A percentile compares a stretch with the other conserved stretches of the same genome.
These are phyloP conservation scores for Mimachlamys varia DNA, from an alignment of 2,888 invertebrate species.

Conservation along the genomic window DNA sequence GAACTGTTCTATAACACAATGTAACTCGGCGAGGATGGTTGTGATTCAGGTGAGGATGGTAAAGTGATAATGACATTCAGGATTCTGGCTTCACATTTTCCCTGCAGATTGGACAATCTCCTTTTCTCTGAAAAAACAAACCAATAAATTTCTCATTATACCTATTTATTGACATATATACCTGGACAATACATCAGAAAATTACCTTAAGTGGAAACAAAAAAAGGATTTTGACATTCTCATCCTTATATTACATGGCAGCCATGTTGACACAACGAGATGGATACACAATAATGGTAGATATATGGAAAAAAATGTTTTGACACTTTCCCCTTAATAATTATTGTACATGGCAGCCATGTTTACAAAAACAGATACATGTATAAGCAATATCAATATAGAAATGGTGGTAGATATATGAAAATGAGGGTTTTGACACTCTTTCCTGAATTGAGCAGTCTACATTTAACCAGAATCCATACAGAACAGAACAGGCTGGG, in stretches of 20 bases:
- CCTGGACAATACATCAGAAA: too few species aligned
- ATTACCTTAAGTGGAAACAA: background rate
- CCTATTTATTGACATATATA: too few species aligned
- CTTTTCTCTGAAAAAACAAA: conserved; percentile 67
- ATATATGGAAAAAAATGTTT: background rate
- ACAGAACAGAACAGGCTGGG: too few species aligned
- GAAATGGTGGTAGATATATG: too few species aligned
- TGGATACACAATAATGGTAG: background rate
- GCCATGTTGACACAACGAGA: background rate
- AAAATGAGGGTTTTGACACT: background rate
- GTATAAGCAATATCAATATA: too few species aligned
- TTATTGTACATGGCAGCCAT: background rate
- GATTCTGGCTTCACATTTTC: conserved; percentile 45
- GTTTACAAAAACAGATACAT: background rate
- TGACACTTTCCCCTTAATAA: background rate
- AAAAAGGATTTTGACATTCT: background rate
- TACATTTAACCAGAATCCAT: too few species aligned
- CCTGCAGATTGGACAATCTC: conserved; percentile 67
- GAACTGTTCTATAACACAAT: background rate
- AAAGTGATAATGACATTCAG: background rate
- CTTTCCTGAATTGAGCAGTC: too few species aligned
- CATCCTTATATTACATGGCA: background rate
- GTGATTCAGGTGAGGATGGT: background rate
- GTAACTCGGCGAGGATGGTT: background rate
- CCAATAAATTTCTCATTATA: conserved; percentile 10